These are phyloP conservation scores for Scortum barcoo DNA, from an alignment of 2,113 vertebrate species.

Conservation along the genomic window DNA sequence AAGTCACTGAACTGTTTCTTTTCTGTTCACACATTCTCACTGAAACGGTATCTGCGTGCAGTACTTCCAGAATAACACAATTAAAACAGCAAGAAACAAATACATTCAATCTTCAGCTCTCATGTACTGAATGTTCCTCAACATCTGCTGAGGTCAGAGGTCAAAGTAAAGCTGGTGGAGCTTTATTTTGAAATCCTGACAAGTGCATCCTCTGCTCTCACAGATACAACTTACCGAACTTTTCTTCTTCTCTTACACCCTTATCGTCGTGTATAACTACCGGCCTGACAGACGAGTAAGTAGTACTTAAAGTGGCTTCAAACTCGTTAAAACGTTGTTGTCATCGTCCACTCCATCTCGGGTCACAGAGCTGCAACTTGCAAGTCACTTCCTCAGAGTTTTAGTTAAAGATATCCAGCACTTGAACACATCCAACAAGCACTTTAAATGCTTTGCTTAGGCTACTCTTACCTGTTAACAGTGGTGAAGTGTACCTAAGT, in stretches of 20 bases:
- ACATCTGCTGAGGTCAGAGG: background rate
- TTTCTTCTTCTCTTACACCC: too few species aligned
- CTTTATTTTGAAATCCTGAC: constrained; percentile 39
- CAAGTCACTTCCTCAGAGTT: constrained; percentile 25
- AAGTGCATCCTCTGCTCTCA: constrained; percentile 7
- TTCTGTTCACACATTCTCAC: background rate
- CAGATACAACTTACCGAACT: background rate
- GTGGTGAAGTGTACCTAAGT: too few species aligned
- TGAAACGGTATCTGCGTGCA: background rate
- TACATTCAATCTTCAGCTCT: background rate
- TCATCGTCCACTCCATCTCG: background rate
- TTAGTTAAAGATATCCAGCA: constrained; percentile 24
- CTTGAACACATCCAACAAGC: background rate
- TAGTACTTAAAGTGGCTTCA: background rate
- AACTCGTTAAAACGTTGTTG: background rate
- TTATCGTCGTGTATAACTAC: background rate
- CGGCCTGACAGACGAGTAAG: background rate
- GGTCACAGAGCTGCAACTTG: background rate
- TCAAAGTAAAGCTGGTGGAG: constrained; percentile 1
- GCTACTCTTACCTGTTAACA: too few species aligned
- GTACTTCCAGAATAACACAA: background rate
- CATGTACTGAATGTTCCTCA: background rate
- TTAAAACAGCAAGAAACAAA: background rate
- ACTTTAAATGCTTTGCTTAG: constrained; percentile 5
- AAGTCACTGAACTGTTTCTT: background rate